Conservation (phyloP, 2,888 invertebrate genomes). For the Eucriotettix oculatus region DNA sequence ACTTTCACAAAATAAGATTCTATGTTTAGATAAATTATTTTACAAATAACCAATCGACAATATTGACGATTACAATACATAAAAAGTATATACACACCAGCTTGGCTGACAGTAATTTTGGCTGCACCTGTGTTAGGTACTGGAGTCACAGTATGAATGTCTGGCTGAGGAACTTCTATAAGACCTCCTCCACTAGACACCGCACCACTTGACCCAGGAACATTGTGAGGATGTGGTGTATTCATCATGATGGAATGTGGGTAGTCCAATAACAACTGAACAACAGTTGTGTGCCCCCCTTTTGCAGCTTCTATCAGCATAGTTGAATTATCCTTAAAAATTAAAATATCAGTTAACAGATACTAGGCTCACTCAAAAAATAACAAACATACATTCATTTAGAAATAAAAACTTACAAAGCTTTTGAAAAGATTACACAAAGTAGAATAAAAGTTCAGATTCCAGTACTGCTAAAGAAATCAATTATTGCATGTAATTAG, state of each 20-base stretch:
- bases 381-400: no score
- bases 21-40: background rate
- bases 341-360: no score
- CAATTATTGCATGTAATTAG: no score
- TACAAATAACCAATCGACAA: background rate
- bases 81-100: background rate
- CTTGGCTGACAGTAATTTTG: conserved; percentile 9
- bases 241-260: conserved; percentile 70
- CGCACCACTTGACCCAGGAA: conserved; percentile 2
- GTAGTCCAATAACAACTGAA: conserved; percentile 86
- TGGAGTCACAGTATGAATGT: conserved; percentile 1
- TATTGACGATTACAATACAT: no score
- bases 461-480: no score
- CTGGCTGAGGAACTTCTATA: background rate
- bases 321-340: conserved; percentile 74
- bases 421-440: no score
- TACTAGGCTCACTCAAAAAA: no score
- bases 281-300: conserved; percentile 92
- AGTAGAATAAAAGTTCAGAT: no score
- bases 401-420: no score
- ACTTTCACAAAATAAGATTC: no score
- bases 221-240: conserved; percentile 9
- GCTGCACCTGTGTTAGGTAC: conserved; percentile 25
- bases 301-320: conserved; percentile 98
- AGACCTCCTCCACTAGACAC: background rate